Base-by-base conservation (phyloP, 2,888 invertebrate genomes). In the Callinectes sapidus region DNA sequence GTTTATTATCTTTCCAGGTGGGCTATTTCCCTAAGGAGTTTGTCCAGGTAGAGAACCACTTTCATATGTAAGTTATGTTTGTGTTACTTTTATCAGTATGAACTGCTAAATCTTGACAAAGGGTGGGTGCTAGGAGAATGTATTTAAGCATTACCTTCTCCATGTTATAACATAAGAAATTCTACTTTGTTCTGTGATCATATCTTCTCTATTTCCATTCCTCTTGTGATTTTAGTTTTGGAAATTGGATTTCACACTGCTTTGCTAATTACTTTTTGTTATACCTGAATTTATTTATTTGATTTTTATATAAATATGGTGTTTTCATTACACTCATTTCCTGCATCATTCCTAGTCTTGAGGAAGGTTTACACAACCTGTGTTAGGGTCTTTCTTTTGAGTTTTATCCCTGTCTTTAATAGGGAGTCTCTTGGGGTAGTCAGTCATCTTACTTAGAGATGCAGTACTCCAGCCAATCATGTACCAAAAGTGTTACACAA, bases 11-110 rank as follows among this genome's bases (percentile, higher is more conserved):
- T 87, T 88, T 91, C 14, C 92, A 94, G 92, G 88, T 90, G 23
- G 94, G 94, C 3, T 94, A 92, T 87, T 94, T 94, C 81, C 94
- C 94, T 18, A 90, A 90, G 85, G 91, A 91, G 1, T 94, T 71
- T 87, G 94, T 94, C 16, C 91, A 71, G 13, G n/a, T 93, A 54
- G 90, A 93, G 39, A 55, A 54, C 16, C 35, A 91, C 35, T 61
- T 71, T n/a, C n/a, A 28, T 23, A 81, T 81, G 81, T 81, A 81
- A 81, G 35, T 71, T 71, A 28, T n/a, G 28, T n/a, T 35, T 32
- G n/a, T 71, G 71, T 71, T 5, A 23, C 61, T 61, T n/a, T 71
- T 81, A 13, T 14, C 35, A 35, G 32, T 81, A 35, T 71, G 32
- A 8, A 81, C 32, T 81, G 35, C 14, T 81, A 35, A 16, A 81